phyloP scores from a whole-genome alignment of 2,797 vertebrate species.

The Allobates femoralis region DNA sequence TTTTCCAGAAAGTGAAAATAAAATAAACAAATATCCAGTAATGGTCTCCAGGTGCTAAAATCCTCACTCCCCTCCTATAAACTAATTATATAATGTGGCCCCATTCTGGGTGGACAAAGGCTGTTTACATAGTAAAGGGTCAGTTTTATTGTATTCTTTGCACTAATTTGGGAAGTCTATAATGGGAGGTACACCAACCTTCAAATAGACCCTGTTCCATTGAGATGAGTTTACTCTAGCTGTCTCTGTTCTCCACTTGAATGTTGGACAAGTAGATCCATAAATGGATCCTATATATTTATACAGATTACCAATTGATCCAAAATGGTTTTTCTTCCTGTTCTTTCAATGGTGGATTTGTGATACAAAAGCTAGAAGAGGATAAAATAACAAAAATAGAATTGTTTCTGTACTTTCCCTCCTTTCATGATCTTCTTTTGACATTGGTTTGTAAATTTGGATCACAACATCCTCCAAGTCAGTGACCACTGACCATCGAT shows the following conservation, averaged over 20 bases:
- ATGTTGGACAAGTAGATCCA: neutral
- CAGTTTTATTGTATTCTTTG: neutral
- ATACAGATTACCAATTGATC: neutral
- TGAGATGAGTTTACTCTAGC: neutral
- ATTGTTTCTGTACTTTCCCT: too few species aligned
- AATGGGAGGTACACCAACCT: neutral
- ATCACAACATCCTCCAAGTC: too few species aligned
- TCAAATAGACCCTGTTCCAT: neutral
- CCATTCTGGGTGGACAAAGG: neutral
- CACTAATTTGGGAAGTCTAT: neutral
- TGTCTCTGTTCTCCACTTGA: too few species aligned
- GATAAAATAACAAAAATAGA: too few species aligned
- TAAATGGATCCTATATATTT: neutral
- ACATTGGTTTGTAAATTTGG: too few species aligned
- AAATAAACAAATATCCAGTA: slow-evolving; percentile 38
- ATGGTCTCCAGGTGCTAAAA: slow-evolving; percentile 42
- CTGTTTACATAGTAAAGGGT: neutral
- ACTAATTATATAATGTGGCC: slow-evolving; percentile 13
- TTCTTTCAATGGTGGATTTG: too few species aligned
- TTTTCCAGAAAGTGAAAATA: slow-evolving; percentile 42
- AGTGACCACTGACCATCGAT: neutral
- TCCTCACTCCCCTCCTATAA: neutral
- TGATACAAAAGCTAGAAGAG: too few species aligned
- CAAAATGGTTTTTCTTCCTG: neutral
- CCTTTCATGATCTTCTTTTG: too few species aligned